These are phyloP conservation scores for Omphaloscelis lunosa DNA, from an alignment of 2,888 invertebrate genomes.

Conservation along the genomic window DNA sequence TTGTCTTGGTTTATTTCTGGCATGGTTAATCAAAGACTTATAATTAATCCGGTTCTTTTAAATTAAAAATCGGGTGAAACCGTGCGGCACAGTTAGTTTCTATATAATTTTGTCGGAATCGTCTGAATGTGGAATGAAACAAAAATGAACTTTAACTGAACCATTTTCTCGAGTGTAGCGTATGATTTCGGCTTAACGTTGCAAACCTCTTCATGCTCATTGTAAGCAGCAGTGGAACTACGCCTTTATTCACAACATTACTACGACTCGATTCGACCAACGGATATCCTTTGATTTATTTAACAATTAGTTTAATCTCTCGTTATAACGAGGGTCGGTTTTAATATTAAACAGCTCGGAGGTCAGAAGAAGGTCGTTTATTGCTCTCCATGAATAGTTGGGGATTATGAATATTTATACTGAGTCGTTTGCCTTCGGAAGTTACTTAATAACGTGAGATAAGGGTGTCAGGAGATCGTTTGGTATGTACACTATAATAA, in stretches of 20 bases:
- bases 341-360: conserved; percentile 46
- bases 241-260: conserved; percentile 22
- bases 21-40: too few relatives aligned
- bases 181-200: not conserved
- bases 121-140: too few relatives aligned
- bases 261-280: conserved; percentile 24
- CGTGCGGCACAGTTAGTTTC: too few relatives aligned
- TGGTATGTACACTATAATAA: not conserved
- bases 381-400: conserved; percentile 52
- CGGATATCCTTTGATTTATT: conserved; percentile 57
- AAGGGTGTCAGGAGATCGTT: not conserved
- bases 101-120: too few relatives aligned
- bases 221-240: not conserved
- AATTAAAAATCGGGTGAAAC: too few relatives aligned
- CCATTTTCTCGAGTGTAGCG: too few relatives aligned
- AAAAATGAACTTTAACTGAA: not conserved
- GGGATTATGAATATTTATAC: conserved; percentile 54
- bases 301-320: conserved; percentile 65
- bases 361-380: conserved; percentile 49
- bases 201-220: not conserved
- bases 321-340: conserved; percentile 50
- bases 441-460: conserved; percentile 22
- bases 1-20: too few relatives aligned
- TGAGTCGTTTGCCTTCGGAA: conserved; percentile 27
- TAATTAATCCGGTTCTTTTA: too few relatives aligned